A percentile compares a stretch with the other conserved stretches of the same genome.
phyloP scores from a whole-genome alignment of 2,888 invertebrate genomes.

The Epistrophe grossulariae region DNA sequence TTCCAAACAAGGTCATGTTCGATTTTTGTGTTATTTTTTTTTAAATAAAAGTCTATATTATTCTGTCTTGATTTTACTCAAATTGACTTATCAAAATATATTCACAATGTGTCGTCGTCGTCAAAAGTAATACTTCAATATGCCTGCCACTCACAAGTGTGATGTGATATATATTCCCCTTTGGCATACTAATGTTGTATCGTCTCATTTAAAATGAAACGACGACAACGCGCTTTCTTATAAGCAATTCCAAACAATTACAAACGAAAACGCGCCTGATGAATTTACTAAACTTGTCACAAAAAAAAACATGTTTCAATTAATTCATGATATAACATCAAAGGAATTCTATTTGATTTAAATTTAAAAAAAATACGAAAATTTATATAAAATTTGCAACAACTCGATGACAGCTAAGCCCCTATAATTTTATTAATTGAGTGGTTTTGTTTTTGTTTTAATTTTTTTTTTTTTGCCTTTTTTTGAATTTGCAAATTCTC shows the following conservation, averaged over 20 bases:
- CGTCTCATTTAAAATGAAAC: conserved; percentile 36
- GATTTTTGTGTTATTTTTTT: not conserved
- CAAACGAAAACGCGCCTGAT: conserved; percentile 36
- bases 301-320: conserved; percentile 24
- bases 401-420: conserved; percentile 48
- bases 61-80: too few species aligned
- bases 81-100: conserved; percentile 62
- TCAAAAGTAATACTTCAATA: conserved; percentile 42
- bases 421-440: conserved; percentile 21
- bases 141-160: conserved; percentile 70
- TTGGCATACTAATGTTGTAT: conserved; percentile 65
- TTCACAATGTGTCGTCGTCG: conserved; percentile 64
- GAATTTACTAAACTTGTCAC: conserved; percentile 69
- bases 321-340: conserved; percentile 45
- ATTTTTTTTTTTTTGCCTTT: conserved; percentile 7
- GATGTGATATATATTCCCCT: conserved; percentile 33
- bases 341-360: conserved; percentile 38
- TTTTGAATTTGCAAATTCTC: conserved; percentile 47
- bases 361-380: conserved; percentile 1
- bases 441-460: conserved; percentile 24
- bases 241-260: conserved; percentile 51
- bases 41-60: not conserved
- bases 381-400: conserved; percentile 29
- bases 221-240: conserved; percentile 29
- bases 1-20: conserved; percentile 48